These are phyloP conservation scores for Ovibos moschatus DNA, from an alignment of 2,113 vertebrate genomes.

Conservation along the genomic window DNA sequence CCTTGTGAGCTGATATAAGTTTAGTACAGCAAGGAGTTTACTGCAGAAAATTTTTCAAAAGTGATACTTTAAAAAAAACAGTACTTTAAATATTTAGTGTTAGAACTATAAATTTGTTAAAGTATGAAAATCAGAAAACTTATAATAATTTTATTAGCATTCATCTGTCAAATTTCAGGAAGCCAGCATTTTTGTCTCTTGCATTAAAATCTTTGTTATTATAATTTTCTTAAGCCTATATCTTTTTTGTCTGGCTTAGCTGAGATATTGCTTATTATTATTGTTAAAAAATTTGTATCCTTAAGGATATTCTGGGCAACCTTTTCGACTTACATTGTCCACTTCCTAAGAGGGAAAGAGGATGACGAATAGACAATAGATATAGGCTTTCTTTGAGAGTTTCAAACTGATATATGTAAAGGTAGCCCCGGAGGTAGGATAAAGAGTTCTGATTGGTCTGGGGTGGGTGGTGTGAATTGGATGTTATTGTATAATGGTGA, in stretches of 20 bases:
- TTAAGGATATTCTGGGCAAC: neutral
- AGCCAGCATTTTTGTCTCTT: neutral
- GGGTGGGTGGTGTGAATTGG: neutral
- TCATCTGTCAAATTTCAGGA: neutral
- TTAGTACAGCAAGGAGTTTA: neutral
- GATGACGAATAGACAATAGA: neutral
- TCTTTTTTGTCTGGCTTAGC: neutral
- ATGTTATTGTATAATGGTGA: neutral
- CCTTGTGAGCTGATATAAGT: neutral
- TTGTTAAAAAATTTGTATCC: slow-evolving; percentile 27
- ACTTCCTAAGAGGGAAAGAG: neutral
- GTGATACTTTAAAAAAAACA: neutral
- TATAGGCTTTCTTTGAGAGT: neutral
- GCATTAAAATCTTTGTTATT: neutral
- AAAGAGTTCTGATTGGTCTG: neutral
- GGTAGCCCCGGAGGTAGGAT: neutral
- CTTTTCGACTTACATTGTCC: neutral
- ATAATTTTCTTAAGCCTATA: neutral
- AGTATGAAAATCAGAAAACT: neutral
- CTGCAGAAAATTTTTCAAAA: neutral
- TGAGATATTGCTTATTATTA: neutral
- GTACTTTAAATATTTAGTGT: neutral
- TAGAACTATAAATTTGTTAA: neutral
- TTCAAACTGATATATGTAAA: neutral
- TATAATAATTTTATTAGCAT: neutral